Conservation (phyloP, 2,797 vertebrate species). For the Xiphorhynchus erythropygius region DNA sequence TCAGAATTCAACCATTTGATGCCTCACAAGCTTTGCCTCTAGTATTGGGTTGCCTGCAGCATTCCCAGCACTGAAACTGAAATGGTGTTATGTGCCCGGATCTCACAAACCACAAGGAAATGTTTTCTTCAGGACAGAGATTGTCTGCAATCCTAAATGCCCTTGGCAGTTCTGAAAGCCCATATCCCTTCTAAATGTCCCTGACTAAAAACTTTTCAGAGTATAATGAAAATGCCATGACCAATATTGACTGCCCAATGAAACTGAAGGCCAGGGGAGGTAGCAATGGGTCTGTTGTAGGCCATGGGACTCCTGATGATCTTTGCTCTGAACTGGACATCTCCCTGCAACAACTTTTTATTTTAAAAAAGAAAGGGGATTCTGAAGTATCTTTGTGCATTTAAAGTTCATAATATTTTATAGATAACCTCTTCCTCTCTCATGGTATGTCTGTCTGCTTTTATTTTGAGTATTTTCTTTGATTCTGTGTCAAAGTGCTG, state of each 20-base stretch:
- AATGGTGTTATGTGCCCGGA: background rate
- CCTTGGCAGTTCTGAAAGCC: background rate
- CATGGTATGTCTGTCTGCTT: background rate
- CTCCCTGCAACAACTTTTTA: background rate
- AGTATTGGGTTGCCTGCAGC: constrained; percentile 15
- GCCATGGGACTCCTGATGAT: accelerated
- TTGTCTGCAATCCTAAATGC: background rate
- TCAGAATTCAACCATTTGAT: background rate
- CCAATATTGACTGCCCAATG: background rate
- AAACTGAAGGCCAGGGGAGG: background rate
- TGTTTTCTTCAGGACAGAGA: background rate
- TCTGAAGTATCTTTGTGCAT: background rate
- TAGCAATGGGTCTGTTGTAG: background rate
- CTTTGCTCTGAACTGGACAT: background rate
- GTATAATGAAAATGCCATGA: background rate
- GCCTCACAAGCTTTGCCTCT: background rate
- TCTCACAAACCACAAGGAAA: constrained; percentile 17
- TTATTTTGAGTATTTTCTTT: constrained; percentile 32
- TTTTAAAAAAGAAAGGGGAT: background rate
- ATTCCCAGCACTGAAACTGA: constrained; percentile 21
- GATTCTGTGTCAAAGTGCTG: constrained; percentile 52
- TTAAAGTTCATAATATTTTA: background rate
- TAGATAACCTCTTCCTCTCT: background rate
- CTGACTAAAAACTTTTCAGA: background rate
- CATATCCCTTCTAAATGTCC: background rate